Evolutionary conservation across 1,140 invertebrate genomes (phyloP).

Genomic region (Cyrtorhinus lividipennis): DNA sequence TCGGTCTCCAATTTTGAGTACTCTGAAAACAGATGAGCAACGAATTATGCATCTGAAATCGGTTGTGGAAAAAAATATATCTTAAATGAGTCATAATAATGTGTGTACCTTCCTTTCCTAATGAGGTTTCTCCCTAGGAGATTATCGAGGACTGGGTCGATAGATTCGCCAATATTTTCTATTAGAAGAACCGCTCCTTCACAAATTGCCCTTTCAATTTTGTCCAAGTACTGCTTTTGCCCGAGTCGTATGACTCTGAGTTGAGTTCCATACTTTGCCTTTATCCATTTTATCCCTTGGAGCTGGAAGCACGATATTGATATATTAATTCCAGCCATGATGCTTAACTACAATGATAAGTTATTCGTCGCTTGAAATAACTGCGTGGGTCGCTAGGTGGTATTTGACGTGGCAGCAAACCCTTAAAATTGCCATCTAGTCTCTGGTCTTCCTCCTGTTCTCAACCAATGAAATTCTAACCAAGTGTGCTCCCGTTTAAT

Average conservation of each 20-base stretch:
- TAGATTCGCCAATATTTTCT: constrained; percentile 76
- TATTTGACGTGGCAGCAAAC: too few species aligned
- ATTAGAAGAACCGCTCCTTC: constrained; percentile 59
- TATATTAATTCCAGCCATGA: too few species aligned
- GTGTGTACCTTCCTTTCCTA: constrained; percentile 59
- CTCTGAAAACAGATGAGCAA: constrained; percentile 31
- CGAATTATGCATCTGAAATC: constrained; percentile 42
- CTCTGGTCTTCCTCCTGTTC: too few species aligned
- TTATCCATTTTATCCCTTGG: constrained; percentile 94
- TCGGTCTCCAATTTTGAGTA: constrained; percentile 75
- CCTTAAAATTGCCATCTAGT: too few species aligned
- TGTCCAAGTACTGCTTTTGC: constrained; percentile 68
- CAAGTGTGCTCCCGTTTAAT: too few species aligned
- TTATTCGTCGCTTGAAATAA: too few species aligned
- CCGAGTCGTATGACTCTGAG: constrained; percentile 62
- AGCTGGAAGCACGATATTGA: too few species aligned
- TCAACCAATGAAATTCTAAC: too few species aligned
- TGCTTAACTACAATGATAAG: too few species aligned
- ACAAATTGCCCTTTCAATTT: constrained; percentile 62
- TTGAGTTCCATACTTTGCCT: constrained; percentile 55
- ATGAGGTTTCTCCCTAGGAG: constrained; percentile 77
- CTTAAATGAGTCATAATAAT: too few species aligned
- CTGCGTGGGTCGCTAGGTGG: too few species aligned
- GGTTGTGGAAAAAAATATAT: too few species aligned
- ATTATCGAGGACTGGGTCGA: constrained; percentile 82